Evolutionary conservation across 2,113 vertebrate genomes (phyloP).

Genomic region (Nesoenas mayeri): DNA sequence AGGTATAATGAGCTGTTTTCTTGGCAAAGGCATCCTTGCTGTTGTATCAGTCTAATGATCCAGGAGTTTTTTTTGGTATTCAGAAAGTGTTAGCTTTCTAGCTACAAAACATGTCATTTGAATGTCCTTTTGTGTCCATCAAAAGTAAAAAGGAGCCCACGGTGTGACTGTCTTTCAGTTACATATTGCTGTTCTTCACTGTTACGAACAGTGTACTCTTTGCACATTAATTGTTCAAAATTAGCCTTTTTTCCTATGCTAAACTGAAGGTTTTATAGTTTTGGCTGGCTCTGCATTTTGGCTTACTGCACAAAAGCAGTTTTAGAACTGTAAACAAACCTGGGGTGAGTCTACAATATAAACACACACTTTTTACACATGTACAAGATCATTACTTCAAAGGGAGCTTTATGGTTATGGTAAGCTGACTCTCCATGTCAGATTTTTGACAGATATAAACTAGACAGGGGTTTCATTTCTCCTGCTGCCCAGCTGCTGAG

Average conservation of each 20-base stretch:
- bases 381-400: not conserved
- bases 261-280: not conserved
- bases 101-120: not conserved
- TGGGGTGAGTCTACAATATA: not conserved
- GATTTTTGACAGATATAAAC: not conserved
- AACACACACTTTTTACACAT: not conserved
- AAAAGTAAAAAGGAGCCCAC: not conserved
- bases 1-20: not conserved
- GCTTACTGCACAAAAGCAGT: not conserved
- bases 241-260: not conserved
- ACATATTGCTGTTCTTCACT: not conserved
- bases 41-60: not conserved
- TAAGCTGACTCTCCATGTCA: not conserved
- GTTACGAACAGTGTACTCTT: not conserved
- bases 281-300: not conserved
- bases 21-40: not conserved
- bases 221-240: not conserved
- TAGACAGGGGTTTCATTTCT: not conserved
- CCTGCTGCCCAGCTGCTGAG: not conserved
- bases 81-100: not conserved
- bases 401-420: not conserved
- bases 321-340: not conserved
- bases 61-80: not conserved
- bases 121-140: not conserved
- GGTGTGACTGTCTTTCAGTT: not conserved